Evolutionary conservation across 2,797 vertebrate species (phyloP).

Genomic region (Propithecus perrieri): DNA sequence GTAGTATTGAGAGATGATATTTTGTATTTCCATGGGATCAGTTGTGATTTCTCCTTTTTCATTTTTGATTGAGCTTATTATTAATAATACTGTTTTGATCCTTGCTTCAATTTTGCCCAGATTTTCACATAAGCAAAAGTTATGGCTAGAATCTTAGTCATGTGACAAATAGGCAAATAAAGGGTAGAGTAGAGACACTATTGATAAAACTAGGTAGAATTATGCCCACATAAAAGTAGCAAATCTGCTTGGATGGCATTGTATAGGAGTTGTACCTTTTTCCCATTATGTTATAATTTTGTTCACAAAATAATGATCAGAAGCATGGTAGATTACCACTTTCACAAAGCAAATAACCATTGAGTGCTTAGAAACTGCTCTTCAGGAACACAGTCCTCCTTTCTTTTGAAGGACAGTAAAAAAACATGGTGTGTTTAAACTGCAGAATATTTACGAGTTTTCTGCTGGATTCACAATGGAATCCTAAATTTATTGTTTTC

Average conservation of each 20-base stretch:
- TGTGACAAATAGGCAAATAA: neutral
- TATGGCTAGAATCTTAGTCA: neutral
- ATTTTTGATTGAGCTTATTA: neutral
- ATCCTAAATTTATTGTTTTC: neutral
- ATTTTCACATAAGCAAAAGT: slow-evolving; percentile 41
- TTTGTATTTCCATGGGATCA: no score
- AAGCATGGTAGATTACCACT: neutral
- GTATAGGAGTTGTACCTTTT: neutral
- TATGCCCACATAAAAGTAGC: neutral
- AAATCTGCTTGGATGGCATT: neutral
- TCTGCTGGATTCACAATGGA: neutral
- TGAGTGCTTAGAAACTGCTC: neutral
- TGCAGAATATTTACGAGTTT: neutral
- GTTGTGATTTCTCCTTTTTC: no score
- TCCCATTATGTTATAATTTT: neutral
- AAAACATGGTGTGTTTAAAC: neutral
- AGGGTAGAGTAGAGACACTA: neutral
- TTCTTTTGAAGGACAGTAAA: neutral
- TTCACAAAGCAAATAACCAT: neutral
- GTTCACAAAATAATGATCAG: neutral
- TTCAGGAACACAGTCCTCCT: neutral
- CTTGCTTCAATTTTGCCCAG: neutral
- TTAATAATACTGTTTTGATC: neutral
- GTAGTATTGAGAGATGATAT: no score
- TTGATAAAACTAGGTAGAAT: neutral